phyloP scores from a whole-genome alignment of 2,888 invertebrate species.

The Thymelicus sylvestris region DNA sequence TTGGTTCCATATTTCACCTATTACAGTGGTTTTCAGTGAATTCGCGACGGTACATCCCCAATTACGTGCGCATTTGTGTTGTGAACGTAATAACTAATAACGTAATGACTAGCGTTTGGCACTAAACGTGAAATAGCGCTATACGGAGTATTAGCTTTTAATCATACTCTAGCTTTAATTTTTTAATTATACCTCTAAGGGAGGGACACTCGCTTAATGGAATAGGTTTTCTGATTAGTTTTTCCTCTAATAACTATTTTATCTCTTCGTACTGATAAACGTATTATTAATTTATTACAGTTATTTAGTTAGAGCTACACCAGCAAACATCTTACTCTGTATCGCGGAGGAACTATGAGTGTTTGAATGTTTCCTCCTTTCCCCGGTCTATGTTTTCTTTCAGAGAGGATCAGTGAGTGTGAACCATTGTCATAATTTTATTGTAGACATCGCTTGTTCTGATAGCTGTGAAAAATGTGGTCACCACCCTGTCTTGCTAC shows the following conservation, averaged over 20 bases:
- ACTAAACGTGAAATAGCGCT: conserved; percentile 4
- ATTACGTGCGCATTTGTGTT: conserved; percentile 11
- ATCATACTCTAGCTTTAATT: conserved; percentile 24
- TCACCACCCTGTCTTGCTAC: too few relatives aligned
- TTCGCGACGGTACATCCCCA: conserved; percentile 7
- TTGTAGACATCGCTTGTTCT: too few relatives aligned
- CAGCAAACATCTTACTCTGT: too few relatives aligned
- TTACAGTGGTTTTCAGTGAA: conserved; percentile 19
- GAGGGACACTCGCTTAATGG: not conserved
- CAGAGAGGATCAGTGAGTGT: too few relatives aligned
- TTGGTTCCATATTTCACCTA: conserved; percentile 21
- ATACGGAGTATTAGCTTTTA: conserved; percentile 19
- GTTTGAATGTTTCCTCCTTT: too few relatives aligned
- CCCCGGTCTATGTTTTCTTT: too few relatives aligned
- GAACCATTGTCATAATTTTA: too few relatives aligned
- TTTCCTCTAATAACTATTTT: not conserved
- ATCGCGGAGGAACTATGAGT: too few relatives aligned
- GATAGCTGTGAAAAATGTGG: too few relatives aligned
- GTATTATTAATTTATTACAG: too few relatives aligned
- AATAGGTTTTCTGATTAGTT: conserved; percentile 6
- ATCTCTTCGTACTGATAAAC: not conserved
- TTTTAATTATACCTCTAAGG: conserved; percentile 10
- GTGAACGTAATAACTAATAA: conserved; percentile 21
- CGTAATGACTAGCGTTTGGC: conserved; percentile 22
- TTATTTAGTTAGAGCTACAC: too few relatives aligned